Evolutionary conservation across 2,888 invertebrate species (phyloP), one percentile per base, ranked within the genome.

Genomic region (Cheilosia soror): DNA sequence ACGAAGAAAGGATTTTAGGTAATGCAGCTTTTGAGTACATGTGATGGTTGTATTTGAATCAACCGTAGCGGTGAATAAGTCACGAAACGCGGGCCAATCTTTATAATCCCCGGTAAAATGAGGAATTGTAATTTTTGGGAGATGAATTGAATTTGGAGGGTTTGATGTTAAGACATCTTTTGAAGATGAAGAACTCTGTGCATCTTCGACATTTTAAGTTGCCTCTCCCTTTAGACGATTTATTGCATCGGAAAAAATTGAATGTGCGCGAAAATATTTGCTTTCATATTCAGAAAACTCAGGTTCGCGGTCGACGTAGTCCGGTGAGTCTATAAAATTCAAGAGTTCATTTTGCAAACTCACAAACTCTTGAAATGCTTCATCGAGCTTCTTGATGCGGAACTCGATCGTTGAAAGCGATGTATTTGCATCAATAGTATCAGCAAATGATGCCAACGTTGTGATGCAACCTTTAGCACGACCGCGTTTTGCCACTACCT

Each of bases 51-150:
- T 9, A 20, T 75, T 87, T 25, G 71, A 65, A 42, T 75, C 75
- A 4, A 81, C 60, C 31, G 87, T 62, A 15, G 71, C 69, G 33
- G 25, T 66, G 40, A 80, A 87, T 27, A 87, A 15, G 37, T 88
- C 78, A 31, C 71, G 79, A 44, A 87, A 83, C 7, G 78, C 40
- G 2, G 83, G 77, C 84, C 84, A 87, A 40, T 81, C 69, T 15
- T 81, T 86, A 29, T 80, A 87, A 5, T 73, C 55, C 4, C 87
- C 87, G 4, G 63, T 15, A 58, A 85, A 87, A 15, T 29, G 6
- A 11, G 66, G 65, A 58, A 84, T 72, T 15, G 60, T 55, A 25
- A 87, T 81, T 60, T 72, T 65, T 9, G 76, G 84, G 6, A 87
- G 49, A 4, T 83, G 44, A 13, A 68, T 68, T 1, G 57, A 25